Percentiles rank a stretch among this genome's conserved stretches.
phyloP scores from a whole-genome alignment of 2,888 invertebrate genomes.

The Ectemnius lituratus region DNA sequence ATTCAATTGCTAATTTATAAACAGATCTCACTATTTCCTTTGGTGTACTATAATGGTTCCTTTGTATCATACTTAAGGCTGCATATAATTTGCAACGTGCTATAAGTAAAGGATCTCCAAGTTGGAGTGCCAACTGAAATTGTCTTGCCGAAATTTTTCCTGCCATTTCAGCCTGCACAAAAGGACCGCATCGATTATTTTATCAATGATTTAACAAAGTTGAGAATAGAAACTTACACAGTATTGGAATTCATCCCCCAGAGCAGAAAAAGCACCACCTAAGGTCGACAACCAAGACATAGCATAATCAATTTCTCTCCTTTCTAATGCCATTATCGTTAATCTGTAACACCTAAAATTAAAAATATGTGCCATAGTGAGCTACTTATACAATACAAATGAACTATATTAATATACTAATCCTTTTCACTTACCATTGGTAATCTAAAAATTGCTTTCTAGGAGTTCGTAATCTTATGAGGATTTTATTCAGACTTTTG shows the following conservation, averaged over 20 bases:
- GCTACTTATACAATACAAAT: not conserved
- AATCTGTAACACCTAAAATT: conserved; percentile 79
- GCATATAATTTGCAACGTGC: conserved; percentile 92
- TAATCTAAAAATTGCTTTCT: conserved; percentile 84
- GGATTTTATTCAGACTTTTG: conserved; percentile 43
- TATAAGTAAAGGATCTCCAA: conserved; percentile 90
- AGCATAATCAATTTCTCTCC: conserved; percentile 88
- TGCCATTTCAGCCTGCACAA: conserved; percentile 89
- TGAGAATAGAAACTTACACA: conserved; percentile 82
- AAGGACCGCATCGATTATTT: conserved; percentile 1
- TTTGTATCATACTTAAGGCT: conserved; percentile 93
- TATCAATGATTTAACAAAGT: not conserved
- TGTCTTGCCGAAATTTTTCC: conserved; percentile 93
- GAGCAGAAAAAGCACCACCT: conserved; percentile 96
- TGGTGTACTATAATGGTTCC: conserved; percentile 83
- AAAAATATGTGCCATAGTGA: conserved; percentile 1
- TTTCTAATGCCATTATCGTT: conserved; percentile 80
- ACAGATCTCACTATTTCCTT: conserved; percentile 82
- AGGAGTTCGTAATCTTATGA: conserved; percentile 80
- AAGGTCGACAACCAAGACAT: conserved; percentile 97
- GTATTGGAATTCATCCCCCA: conserved; percentile 91
- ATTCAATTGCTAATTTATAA: conserved; percentile 78
- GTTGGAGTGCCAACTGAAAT: conserved; percentile 86
- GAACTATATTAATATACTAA: not conserved
- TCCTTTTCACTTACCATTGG: conserved; percentile 80